A percentile compares a stretch with the other conserved stretches of the same genome.
Conservation (phyloP, 2,797 vertebrate species). For the Darevskia nairensis region DNA sequence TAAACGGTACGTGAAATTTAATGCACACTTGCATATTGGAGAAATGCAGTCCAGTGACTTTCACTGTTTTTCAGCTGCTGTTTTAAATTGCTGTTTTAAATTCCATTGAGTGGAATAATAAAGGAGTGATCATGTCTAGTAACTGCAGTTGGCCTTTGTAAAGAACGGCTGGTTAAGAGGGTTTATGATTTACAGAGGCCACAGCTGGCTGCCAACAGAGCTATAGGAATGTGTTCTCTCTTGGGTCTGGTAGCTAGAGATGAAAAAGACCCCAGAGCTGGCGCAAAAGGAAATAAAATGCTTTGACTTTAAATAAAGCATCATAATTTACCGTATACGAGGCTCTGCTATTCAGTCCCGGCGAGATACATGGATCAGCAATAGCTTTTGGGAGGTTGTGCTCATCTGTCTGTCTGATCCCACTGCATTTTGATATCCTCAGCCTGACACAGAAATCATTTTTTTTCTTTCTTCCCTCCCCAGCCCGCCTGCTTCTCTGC, state of each 20-base stretch:
- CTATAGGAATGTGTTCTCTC: conserved; percentile 79
- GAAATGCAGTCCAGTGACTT: conserved; percentile 51
- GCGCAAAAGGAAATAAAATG: conserved; percentile 82
- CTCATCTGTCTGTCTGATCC: conserved; percentile 69
- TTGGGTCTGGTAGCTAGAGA: conserved; percentile 78
- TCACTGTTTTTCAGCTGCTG: conserved; percentile 60
- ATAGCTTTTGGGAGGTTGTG: conserved; percentile 73
- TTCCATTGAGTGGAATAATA: conserved; percentile 76
- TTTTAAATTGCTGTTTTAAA: conserved; percentile 77
- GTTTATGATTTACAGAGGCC: conserved; percentile 81
- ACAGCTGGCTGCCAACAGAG: conserved; percentile 82
- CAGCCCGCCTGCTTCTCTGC: conserved; percentile 26
- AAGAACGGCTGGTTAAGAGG: conserved; percentile 78
- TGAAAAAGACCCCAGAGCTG: conserved; percentile 82
- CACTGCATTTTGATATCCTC: conserved; percentile 63
- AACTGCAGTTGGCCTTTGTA: conserved; percentile 76
- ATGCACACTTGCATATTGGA: conserved; percentile 10
- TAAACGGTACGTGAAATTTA: conserved; percentile 50
- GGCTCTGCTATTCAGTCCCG: conserved; percentile 67
- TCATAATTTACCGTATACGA: conserved; percentile 81
- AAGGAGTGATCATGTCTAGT: conserved; percentile 75
- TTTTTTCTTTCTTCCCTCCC: conserved; percentile 48
- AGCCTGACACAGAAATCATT: conserved; percentile 61
- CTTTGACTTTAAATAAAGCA: conserved; percentile 83
- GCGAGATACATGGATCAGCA: conserved; percentile 68